Evolutionary conservation across 1,140 invertebrate genomes (phyloP).

Genomic region (Mylabris phalerata): DNA sequence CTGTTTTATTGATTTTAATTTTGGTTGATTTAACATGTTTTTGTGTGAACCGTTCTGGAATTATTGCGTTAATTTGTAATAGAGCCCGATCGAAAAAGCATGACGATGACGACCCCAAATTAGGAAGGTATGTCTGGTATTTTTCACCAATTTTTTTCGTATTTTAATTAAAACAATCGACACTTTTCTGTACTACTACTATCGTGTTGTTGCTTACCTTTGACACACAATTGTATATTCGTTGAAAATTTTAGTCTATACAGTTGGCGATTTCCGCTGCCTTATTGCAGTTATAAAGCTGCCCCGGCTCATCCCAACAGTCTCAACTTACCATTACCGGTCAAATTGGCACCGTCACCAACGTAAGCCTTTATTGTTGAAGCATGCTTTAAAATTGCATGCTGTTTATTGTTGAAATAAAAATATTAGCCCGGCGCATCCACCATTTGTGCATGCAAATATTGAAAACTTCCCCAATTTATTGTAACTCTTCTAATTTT

Average conservation of each 20-base stretch:
- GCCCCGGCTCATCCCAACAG: constrained; percentile 66
- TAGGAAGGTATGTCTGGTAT: constrained; percentile 60
- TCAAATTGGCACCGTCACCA: constrained; percentile 61
- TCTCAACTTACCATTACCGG: constrained; percentile 64
- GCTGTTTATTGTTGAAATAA: constrained; percentile 3
- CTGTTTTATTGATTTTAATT: constrained; percentile 65
- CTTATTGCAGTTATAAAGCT: constrained; percentile 82
- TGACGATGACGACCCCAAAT: constrained; percentile 70
- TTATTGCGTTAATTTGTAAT: constrained; percentile 66
- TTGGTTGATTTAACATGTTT: constrained; percentile 71
- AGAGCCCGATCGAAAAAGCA: constrained; percentile 54
- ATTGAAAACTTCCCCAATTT: too few relatives aligned
- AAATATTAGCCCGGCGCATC: too few relatives aligned
- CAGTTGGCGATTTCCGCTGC: constrained; percentile 87
- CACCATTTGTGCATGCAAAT: too few relatives aligned
- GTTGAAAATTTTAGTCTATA: constrained; percentile 69
- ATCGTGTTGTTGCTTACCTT: background rate
- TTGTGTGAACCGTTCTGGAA: constrained; percentile 60
- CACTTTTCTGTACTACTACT: background rate
- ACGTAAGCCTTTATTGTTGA: constrained; percentile 45
- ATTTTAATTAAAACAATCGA: background rate
- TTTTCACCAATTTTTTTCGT: background rate
- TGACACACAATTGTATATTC: constrained; percentile 23
- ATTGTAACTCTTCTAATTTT: background rate
- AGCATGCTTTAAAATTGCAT: background rate